Conservation (phyloP, 2,113 vertebrate genomes). For the Pantherophis guttatus region DNA sequence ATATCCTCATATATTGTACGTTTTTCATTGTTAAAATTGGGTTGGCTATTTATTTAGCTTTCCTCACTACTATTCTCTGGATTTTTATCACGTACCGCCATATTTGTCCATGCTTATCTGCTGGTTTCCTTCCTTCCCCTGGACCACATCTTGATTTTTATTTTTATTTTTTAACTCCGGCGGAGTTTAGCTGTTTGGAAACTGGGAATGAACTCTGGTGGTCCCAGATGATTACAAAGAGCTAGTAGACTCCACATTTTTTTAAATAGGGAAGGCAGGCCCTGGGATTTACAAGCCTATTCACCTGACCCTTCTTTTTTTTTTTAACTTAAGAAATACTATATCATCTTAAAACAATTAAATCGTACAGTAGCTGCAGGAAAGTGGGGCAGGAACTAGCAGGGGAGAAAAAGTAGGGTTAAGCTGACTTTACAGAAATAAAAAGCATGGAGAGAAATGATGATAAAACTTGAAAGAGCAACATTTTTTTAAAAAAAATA, state of each 20-base stretch:
- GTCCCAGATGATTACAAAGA: background rate
- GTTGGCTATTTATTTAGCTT: background rate
- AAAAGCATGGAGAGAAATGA: background rate
- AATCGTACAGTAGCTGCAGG: background rate
- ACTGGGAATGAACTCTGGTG: background rate
- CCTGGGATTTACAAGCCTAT: background rate
- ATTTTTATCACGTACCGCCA: background rate
- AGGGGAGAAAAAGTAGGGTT: background rate
- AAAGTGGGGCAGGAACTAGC: background rate
- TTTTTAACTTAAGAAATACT: background rate
- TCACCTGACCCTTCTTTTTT: background rate
- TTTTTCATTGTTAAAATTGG: background rate
- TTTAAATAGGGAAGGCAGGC: background rate
- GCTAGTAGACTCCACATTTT: background rate
- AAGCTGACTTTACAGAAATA: background rate
- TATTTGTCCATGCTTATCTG: background rate
- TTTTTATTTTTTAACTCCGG: background rate
- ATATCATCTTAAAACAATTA: background rate
- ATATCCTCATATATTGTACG: background rate
- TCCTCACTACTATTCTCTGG: too few relatives aligned
- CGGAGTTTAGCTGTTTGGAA: background rate
- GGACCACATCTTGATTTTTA: background rate
- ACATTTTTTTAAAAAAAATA: background rate
- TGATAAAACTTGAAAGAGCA: background rate
- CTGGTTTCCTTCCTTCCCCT: background rate